Percentiles rank a stretch among this genome's conserved stretches.
Evolutionary conservation across 2,888 invertebrate species (phyloP).

Genomic region (Drosophila neonasuta): DNA sequence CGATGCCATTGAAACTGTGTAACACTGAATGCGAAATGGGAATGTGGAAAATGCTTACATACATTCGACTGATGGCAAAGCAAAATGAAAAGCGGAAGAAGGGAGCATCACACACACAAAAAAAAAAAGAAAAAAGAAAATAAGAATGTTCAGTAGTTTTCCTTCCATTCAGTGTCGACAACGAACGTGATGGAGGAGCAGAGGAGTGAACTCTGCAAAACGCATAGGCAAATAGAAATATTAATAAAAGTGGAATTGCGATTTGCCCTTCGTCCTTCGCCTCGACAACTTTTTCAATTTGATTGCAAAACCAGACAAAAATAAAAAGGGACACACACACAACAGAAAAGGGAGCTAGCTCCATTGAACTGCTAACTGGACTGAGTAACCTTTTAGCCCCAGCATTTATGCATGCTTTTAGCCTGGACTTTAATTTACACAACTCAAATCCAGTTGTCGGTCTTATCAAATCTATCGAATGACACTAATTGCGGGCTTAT

Average conservation of each 20-base stretch:
- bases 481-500: slow-evolving; percentile 72
- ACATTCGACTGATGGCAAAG: background rate
- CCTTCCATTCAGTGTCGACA: slow-evolving; percentile 42
- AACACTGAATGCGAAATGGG: slow-evolving; percentile 53
- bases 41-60: slow-evolving; percentile 32
- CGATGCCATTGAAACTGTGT: slow-evolving; percentile 66
- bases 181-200: background rate
- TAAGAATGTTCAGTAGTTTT: slow-evolving; percentile 56
- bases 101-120: background rate
- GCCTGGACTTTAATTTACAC: slow-evolving; percentile 41
- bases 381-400: background rate
- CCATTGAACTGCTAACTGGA: no score
- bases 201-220: slow-evolving; percentile 24
- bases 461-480: slow-evolving; percentile 58
- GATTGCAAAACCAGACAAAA: slow-evolving; percentile 36
- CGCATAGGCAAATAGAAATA: slow-evolving; percentile 74
- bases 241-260: slow-evolving; percentile 72
- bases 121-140: background rate
- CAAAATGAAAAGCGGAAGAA: slow-evolving; percentile 14
- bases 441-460: slow-evolving; percentile 35
- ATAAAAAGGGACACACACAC: background rate
- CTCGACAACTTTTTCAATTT: slow-evolving; percentile 56
- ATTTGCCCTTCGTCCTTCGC: slow-evolving; percentile 65
- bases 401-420: slow-evolving; percentile 20
- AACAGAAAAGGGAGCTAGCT: background rate